phyloP scores from a whole-genome alignment of 2,797 vertebrate species.

The Denticeps clupeoides region DNA sequence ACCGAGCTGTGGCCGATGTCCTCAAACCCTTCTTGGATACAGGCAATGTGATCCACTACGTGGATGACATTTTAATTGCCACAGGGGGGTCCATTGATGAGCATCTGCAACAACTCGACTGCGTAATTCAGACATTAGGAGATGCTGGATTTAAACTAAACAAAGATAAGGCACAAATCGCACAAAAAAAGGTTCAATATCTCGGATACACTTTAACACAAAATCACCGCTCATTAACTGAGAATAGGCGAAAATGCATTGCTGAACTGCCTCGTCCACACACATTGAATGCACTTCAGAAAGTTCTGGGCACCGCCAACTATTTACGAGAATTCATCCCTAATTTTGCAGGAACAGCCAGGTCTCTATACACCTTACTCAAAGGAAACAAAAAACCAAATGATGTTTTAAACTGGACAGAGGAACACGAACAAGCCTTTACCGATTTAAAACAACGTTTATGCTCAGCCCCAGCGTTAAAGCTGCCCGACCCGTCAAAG shows the following conservation, averaged over 20 bases:
- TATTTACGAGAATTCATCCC: neutral
- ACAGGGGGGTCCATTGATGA: neutral
- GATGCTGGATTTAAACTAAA: neutral
- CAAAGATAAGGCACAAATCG: neutral
- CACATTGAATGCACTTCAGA: neutral
- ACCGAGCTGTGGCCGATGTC: too few relatives aligned
- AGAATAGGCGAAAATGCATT: neutral
- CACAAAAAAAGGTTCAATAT: neutral
- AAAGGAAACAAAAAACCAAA: neutral
- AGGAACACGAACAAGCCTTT: neutral
- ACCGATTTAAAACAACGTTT: neutral
- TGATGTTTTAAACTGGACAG: neutral
- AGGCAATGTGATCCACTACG: too few relatives aligned
- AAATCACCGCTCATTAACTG: neutral
- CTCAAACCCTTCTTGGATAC: too few relatives aligned
- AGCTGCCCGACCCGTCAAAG: neutral
- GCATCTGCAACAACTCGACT: neutral
- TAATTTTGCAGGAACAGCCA: neutral
- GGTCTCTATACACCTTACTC: neutral
- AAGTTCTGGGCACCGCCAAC: neutral
- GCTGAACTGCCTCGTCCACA: neutral
- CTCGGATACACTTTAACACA: neutral
- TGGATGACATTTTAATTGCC: too few relatives aligned
- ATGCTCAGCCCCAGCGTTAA: neutral
- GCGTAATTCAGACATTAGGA: neutral